Base-by-base conservation (phyloP, 2,888 invertebrate genomes). In the Chloroclystis v-ata region DNA sequence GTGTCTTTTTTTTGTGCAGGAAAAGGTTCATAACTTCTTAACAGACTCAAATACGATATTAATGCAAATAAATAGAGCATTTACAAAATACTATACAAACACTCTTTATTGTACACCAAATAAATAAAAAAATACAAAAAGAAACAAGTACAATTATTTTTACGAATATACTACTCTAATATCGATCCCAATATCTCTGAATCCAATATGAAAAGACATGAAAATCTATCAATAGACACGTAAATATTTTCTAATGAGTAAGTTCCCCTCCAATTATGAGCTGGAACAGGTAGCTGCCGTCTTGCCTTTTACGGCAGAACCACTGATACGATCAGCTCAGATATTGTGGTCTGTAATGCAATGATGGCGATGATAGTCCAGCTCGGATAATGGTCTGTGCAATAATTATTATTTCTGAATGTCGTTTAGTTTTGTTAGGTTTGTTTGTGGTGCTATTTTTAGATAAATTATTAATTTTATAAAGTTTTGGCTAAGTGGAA, bases 211-310 rank as follows among this genome's bases (percentile, higher is more conserved):
- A 13, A 7, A 12, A 32, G 9, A 33, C 33, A 3, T n/a, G n/a
- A n/a, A n/a, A n/a, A n/a, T n/a, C n/a, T n/a, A n/a, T n/a, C n/a
- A n/a, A n/a, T n/a, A n/a, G 14, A 2, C 25, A 32, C 10, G 8
- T 20, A 67, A 66, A 63, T 64, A 65, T 72, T 70, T 72, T 78
- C 69, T 78, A 80, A 80, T 79, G 75, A 78, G 71, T 72, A 69
- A 65, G 64, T 69, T 72, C 72, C 67, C 75, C 60, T 75, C 78
- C 84, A 85, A 84, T 84, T 82, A 84, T 80, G 79, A 80, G 75
- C 78, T 81, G 81, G 81, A 82, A 78, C 77, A 75, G 68, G 77
- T 73, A 66, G 74, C 62, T 67, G 72, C 68, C 69, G 75, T 81
- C 80, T 79, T 60, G 47, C 85, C 85, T 69, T 84, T 67, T 86